Conservation (phyloP, 2,888 invertebrate species). For the Abrostola tripartita region DNA sequence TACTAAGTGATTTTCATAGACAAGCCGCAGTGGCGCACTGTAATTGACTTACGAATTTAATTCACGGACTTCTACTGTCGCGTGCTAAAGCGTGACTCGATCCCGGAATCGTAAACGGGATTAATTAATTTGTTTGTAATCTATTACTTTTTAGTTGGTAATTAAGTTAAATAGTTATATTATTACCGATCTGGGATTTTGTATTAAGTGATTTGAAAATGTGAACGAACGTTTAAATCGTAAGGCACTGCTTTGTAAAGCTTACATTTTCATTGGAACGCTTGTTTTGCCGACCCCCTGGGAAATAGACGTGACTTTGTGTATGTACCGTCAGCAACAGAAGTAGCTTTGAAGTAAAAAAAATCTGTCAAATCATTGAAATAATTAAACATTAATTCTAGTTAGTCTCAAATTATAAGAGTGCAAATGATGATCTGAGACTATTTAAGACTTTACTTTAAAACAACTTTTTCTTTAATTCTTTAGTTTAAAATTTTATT, state of each 20-base stretch:
- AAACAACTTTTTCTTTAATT: too few relatives aligned
- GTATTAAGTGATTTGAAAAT: conserved; percentile 17
- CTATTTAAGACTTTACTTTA: too few relatives aligned
- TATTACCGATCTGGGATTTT: conserved; percentile 51
- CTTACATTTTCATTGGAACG: neutral
- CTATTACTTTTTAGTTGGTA: conserved; percentile 28
- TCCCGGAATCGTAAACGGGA: conserved; percentile 15
- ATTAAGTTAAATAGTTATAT: conserved; percentile 49
- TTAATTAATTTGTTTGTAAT: conserved; percentile 25
- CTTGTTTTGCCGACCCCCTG: too few relatives aligned
- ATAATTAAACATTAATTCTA: too few relatives aligned
- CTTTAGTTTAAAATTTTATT: too few relatives aligned
- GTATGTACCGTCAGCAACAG: too few relatives aligned
- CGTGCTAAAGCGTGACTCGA: conserved; percentile 9
- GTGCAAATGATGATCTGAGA: too few relatives aligned
- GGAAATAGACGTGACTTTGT: too few relatives aligned
- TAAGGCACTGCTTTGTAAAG: neutral
- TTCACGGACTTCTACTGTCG: conserved; percentile 20
- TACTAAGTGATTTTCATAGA: conserved; percentile 23
- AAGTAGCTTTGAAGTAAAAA: too few relatives aligned
- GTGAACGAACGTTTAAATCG: neutral
- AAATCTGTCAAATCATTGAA: too few relatives aligned
- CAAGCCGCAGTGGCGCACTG: conserved; percentile 23
- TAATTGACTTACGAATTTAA: conserved; percentile 33
- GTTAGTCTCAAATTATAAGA: too few relatives aligned